These are phyloP conservation scores for Tonatia bakeri DNA, from an alignment of 2,113 vertebrate species.

Conservation along the genomic window DNA sequence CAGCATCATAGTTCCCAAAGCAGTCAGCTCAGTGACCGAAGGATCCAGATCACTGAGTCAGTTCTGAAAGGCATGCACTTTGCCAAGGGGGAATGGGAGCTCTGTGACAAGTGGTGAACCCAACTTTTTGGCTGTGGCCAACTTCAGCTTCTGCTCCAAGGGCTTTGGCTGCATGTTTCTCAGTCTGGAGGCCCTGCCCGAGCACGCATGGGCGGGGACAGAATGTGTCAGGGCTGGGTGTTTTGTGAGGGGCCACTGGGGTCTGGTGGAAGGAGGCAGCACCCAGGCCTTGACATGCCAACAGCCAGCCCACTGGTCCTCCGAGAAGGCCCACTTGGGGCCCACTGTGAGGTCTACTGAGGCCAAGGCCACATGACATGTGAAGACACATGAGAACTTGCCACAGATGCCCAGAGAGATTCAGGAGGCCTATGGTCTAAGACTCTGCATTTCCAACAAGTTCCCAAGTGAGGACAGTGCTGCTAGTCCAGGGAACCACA, in stretches of 20 bases:
- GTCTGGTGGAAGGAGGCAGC: background rate
- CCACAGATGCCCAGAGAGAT: background rate
- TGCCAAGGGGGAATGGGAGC: background rate
- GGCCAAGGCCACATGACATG: background rate
- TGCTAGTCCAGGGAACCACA: rapidly evolving
- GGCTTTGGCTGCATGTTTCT: background rate
- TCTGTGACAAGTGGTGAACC: background rate
- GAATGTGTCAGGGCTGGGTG: too few relatives aligned
- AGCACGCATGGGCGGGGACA: rapidly evolving
- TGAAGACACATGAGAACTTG: rapidly evolving
- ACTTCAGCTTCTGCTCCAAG: background rate
- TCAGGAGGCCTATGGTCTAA: background rate
- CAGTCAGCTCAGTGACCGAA: background rate
- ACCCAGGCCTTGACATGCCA: background rate
- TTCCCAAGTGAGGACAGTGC: background rate
- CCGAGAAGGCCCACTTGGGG: background rate
- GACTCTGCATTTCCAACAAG: background rate
- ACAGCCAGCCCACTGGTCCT: background rate
- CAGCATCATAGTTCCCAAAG: rapidly evolving
- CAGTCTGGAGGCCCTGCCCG: background rate
- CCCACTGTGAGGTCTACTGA: rapidly evolving
- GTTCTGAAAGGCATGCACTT: background rate
- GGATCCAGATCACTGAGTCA: background rate
- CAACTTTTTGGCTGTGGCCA: background rate
- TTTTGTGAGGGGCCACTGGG: background rate